Base-by-base conservation (phyloP, 2,113 vertebrate genomes). In the Tyrannus savana region DNA sequence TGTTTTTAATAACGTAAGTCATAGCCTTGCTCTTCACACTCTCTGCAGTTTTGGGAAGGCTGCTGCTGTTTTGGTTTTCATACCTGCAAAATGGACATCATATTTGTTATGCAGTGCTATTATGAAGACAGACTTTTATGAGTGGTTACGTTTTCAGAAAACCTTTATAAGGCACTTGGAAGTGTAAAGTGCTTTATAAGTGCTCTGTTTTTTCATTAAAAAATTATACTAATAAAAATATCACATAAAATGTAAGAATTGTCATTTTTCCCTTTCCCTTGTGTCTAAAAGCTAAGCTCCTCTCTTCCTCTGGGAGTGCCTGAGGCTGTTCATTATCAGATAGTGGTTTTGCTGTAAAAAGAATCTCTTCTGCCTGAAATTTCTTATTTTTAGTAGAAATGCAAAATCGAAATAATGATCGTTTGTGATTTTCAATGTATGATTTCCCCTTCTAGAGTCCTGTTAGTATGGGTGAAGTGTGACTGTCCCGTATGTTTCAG, bases 121-220 rank as follows among this genome's bases (percentile, higher is more conserved):
- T 90, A 46, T 5, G 4, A 83, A 83, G 30, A 22, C 30, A 71
- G 75, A 83, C 14, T 90, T 74, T 76, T 67, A 68, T 64, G 59
- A 92, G 84, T 41, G 33, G 58, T 75, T 93, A n/a, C 19, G 41
- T 69, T 93, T 78, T 55, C 15, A 31, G 52, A 63, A 93, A 91
- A 69, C 62, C 69, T 89, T 95, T 87, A 44, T 75, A 93, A 89
- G 78, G 69, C 80, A 84, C 69, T 94, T 89, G 23, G 64, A 72
- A 95, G 60, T 73, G 47, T 24, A 95, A 90, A 96, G 84, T 95
- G 86, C 93, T 94, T 95, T 63, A 33, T 95, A 95, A 96, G 87
- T 96, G 87, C 84, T 95, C n/a, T 76, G 39, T 37, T 76, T 89
- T 96, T 91, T 91, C 89, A 91, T 96, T 79, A 30, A 90, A 95